These are phyloP conservation scores for Furcula furcula DNA, from an alignment of 2,888 invertebrate genomes.

Conservation along the genomic window DNA sequence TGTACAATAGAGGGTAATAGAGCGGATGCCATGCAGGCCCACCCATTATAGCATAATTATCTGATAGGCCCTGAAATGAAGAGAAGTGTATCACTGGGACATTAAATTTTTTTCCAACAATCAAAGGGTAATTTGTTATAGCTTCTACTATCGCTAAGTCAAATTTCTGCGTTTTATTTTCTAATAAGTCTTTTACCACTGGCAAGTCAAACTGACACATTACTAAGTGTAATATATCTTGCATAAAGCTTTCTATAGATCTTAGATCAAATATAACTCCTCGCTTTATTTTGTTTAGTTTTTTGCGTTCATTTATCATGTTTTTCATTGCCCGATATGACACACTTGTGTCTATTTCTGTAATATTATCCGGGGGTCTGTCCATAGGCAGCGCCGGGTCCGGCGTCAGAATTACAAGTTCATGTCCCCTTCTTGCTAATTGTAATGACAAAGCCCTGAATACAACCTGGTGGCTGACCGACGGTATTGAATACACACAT, in stretches of 20 bases:
- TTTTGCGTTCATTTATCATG: background rate
- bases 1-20: constrained; percentile 1
- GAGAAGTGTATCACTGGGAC: constrained; percentile 4
- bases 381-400: constrained; percentile 35
- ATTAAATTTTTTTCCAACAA: constrained; percentile 1
- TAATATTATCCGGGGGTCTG: constrained; percentile 35
- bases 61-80: constrained; percentile 1
- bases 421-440: constrained; percentile 54
- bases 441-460: constrained; percentile 45
- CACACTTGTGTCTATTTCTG: constrained; percentile 45
- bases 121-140: background rate
- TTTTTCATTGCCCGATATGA: constrained; percentile 8
- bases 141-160: constrained; percentile 6
- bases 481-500: constrained; percentile 44
- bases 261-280: constrained; percentile 2
- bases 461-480: constrained; percentile 59
- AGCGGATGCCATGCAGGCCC: constrained; percentile 2
- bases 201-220: background rate
- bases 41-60: constrained; percentile 1
- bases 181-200: constrained; percentile 3
- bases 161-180: constrained; percentile 4
- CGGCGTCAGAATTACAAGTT: constrained; percentile 52
- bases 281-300: background rate
- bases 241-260: background rate
- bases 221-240: background rate